These are phyloP conservation scores for Drosophila neocordata DNA, from an alignment of 1,140 invertebrate genomes.

Conservation along the genomic window DNA sequence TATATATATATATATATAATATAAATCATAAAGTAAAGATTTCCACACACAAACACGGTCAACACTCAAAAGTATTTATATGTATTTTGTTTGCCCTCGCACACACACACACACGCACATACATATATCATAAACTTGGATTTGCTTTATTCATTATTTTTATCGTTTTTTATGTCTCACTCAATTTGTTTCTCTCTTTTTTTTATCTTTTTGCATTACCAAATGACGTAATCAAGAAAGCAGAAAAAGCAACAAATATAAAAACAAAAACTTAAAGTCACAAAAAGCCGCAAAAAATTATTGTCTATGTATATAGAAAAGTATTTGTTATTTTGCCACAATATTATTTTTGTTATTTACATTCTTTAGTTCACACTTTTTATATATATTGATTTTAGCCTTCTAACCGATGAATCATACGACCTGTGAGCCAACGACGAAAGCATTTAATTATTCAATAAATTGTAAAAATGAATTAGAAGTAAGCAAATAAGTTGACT, in stretches of 20 bases:
- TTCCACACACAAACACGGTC: neutral
- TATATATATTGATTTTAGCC: neutral
- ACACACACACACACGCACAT: conserved; percentile 26
- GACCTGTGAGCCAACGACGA: conserved; percentile 30
- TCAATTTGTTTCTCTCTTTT: conserved; percentile 5
- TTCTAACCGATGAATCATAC: conserved; percentile 37
- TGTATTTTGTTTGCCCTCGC: conserved; percentile 14
- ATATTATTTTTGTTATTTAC: neutral
- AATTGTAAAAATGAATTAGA: conserved; percentile 38
- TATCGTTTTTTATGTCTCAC: conserved; percentile 42
- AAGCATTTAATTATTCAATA: conserved; percentile 26
- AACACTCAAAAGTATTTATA: neutral
- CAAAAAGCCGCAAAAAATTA: conserved; percentile 10
- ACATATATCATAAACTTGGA: conserved; percentile 46
- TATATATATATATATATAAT: neutral
- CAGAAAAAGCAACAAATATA: conserved; percentile 6
- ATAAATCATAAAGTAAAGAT: conserved; percentile 5
- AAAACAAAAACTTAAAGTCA: conserved; percentile 25
- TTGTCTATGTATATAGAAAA: neutral
- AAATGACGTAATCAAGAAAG: conserved; percentile 61
- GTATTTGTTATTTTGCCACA: conserved; percentile 11
- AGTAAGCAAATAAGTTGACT: conserved; percentile 11
- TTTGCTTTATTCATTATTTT: conserved; percentile 46
- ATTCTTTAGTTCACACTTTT: conserved; percentile 5
- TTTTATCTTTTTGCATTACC: conserved; percentile 4